Conservation (phyloP, 1,140 invertebrate genomes). For the Tetramorium parvispinum region DNA sequence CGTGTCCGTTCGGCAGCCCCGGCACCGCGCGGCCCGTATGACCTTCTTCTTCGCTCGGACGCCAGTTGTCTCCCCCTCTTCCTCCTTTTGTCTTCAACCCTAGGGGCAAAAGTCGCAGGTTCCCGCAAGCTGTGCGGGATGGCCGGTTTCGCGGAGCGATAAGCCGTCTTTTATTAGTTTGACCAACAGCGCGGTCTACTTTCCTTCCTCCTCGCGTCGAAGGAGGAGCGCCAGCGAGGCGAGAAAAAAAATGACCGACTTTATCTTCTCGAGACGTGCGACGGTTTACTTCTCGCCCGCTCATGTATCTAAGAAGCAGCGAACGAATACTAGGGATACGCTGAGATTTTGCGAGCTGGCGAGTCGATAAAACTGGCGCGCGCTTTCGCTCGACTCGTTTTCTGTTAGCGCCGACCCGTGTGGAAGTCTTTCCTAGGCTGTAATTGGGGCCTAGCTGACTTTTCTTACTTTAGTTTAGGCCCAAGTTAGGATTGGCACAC, state of each 20-base stretch:
- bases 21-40: neutral
- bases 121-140: conserved; percentile 51
- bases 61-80: neutral
- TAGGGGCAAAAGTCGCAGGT: conserved; percentile 41
- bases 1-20: neutral
- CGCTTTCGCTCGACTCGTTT: neutral
- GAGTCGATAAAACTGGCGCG: neutral
- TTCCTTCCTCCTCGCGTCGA: conserved; percentile 1
- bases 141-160: conserved; percentile 26
- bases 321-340: conserved; percentile 1
- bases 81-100: conserved; percentile 17
- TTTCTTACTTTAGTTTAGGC: too few species aligned
- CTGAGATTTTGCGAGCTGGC: neutral
- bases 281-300: conserved; percentile 18
- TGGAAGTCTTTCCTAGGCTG: too few species aligned
- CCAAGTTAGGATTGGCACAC: too few species aligned
- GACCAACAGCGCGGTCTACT: conserved; percentile 61
- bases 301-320: conserved; percentile 10
- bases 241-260: conserved; percentile 46
- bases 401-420: neutral
- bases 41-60: conserved; percentile 18
- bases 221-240: conserved; percentile 16
- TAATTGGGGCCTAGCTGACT: too few species aligned
- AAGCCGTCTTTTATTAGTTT: conserved; percentile 74
- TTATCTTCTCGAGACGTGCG: conserved; percentile 32